phyloP scores from a whole-genome alignment of 2,113 vertebrate species.

The Perca fluviatilis region DNA sequence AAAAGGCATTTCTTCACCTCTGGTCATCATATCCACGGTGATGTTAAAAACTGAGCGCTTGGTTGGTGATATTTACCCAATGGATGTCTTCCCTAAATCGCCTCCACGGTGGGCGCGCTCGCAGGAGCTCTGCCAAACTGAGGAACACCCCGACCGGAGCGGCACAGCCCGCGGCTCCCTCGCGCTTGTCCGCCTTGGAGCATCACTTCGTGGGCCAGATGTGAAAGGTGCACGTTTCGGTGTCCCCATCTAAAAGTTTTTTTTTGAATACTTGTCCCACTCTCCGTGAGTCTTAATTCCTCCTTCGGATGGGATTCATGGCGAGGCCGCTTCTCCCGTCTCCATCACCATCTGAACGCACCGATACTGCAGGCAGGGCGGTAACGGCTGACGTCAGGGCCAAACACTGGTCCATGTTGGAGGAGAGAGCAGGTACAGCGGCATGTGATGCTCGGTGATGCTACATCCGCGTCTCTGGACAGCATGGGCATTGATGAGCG shows the following conservation, averaged over 20 bases:
- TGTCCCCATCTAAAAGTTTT: slow-evolving; percentile 48
- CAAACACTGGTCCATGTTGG: slow-evolving; percentile 76
- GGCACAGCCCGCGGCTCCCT: slow-evolving; percentile 61
- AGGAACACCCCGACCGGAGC: slow-evolving; percentile 62
- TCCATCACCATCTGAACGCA: slow-evolving; percentile 73
- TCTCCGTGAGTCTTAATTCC: slow-evolving; percentile 35
- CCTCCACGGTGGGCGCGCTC: slow-evolving; percentile 34
- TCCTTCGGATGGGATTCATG: slow-evolving; percentile 45
- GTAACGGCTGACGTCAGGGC: slow-evolving; percentile 84
- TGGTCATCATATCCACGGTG: background rate
- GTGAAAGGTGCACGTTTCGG: slow-evolving; percentile 5
- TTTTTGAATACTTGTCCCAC: background rate
- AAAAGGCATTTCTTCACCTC: slow-evolving; percentile 32
- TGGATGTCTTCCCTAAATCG: slow-evolving; percentile 48
- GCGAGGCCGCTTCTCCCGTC: slow-evolving; percentile 72
- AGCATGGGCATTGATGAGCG: background rate
- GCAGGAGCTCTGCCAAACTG: slow-evolving; percentile 44
- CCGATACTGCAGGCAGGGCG: slow-evolving; percentile 83
- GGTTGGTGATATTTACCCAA: slow-evolving; percentile 13
- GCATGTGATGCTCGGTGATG: slow-evolving; percentile 60
- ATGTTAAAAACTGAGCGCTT: background rate
- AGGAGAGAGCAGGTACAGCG: slow-evolving; percentile 75
- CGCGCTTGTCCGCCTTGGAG: slow-evolving; percentile 35
- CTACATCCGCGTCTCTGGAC: slow-evolving; percentile 35
- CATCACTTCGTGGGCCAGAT: slow-evolving; percentile 42